These are phyloP conservation scores for Oceanites oceanicus DNA, from an alignment of 2,113 vertebrate species.

Conservation along the genomic window DNA sequence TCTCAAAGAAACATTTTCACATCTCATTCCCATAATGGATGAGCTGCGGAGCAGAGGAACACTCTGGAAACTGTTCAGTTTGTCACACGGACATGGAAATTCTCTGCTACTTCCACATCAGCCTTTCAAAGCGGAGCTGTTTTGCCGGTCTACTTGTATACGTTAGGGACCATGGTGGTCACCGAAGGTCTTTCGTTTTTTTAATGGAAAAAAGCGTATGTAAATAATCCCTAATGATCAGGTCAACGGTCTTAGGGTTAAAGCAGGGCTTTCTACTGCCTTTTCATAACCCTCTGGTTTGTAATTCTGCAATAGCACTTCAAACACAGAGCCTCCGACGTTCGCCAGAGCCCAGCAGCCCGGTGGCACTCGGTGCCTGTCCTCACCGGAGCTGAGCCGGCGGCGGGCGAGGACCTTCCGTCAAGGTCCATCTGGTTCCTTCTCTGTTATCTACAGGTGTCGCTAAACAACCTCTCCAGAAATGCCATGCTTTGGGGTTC, in stretches of 20 bases:
- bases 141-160: neutral
- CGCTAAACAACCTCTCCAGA: neutral
- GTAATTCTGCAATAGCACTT: neutral
- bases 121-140: neutral
- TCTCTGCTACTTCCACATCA: neutral
- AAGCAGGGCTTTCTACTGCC: neutral
- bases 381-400: neutral
- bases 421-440: neutral
- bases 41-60: neutral
- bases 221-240: neutral
- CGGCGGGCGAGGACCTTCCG: neutral
- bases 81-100: neutral
- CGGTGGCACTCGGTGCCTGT: accelerated
- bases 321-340: neutral
- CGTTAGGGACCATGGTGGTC: neutral
- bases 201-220: neutral
- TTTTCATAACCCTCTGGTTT: neutral
- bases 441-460: neutral
- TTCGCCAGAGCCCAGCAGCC: neutral
- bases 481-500: neutral
- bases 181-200: neutral
- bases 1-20: slow-evolving; percentile 30
- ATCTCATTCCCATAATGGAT: slow-evolving; percentile 18
- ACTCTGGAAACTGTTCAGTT: neutral
- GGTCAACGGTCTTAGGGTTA: neutral